Evolutionary conservation across 1,140 invertebrate genomes (phyloP), one percentile per base, ranked within the genome.

Genomic region (Prorops nasuta): DNA sequence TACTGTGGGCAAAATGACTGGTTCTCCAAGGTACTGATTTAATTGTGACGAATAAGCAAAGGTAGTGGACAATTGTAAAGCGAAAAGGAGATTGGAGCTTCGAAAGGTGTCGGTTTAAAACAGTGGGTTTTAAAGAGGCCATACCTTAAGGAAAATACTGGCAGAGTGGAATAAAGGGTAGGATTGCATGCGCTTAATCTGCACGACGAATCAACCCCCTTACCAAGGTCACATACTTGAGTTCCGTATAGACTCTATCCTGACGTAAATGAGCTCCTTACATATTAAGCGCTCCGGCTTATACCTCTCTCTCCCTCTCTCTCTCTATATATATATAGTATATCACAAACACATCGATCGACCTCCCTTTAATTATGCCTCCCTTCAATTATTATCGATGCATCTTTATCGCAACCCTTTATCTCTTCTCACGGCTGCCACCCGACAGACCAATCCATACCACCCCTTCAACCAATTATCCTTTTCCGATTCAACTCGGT

Each of bases 151-250:
- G 9, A 12, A n/a, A 19, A 43, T 49, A 37, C 43, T 32, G 47
- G 38, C 16, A 14, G n/a, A 19, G n/a, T 18, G 18, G 24, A 9
- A 31, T 16, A 35, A 17, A 21, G 31, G 24, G 20, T 21, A 21
- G 19, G 40, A 38, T 43, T 49, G 47, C 40, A 49, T 22, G 31
- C 28, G 31, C 40, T 49, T 49, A 49, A 49, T 49, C 19, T 44
- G 40, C 15, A 35, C 20, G 28, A 44, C 9, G 12, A 44, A 49
- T 49, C 47, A 32, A 49, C 40, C 47, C 31, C 41, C 28, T 49
- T 21, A 8, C 3, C 35, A 46, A 38, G 44, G 44, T 38, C 35
- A 18, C 44, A 46, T 38, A 38, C 19, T 46, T 46, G 34, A 46
- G 34, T 36, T 22, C 20, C 35, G n/a, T n/a, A 24, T 38, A 20